These are phyloP conservation scores for Exaiptasia diaphana DNA, from an alignment of 64 coral and sea anemone genomes.

Conservation along the genomic window DNA sequence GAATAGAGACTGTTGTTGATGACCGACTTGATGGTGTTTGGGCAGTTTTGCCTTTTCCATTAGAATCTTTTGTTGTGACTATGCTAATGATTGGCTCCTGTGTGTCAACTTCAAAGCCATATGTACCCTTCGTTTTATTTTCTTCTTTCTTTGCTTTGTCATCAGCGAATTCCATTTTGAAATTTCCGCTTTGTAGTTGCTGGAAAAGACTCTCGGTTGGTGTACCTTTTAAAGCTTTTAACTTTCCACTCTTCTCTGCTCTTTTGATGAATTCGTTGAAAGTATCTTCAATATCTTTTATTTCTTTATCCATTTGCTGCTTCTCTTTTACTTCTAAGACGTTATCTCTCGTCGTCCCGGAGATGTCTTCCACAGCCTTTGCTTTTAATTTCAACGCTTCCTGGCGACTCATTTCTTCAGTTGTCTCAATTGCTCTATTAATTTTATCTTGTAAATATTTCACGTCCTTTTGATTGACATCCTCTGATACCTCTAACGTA, in stretches of 20 bases:
- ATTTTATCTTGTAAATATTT: constrained; percentile 47
- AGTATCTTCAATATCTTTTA: constrained; percentile 13
- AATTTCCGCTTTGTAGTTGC: not conserved
- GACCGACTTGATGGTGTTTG: not conserved
- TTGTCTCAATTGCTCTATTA: constrained; percentile 48
- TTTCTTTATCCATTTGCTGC: not conserved
- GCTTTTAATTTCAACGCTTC: not conserved
- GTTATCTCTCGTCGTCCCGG: constrained; percentile 25
- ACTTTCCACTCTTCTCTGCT: constrained; percentile 1
- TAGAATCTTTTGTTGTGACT: not conserved
- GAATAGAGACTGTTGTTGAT: not conserved
- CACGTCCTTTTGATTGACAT: constrained; percentile 9
- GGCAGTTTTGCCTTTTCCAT: not conserved
- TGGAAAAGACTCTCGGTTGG: not conserved
- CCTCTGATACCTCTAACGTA: not conserved
- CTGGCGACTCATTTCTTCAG: constrained; percentile 20
- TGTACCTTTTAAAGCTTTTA: not conserved
- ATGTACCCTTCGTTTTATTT: not conserved
- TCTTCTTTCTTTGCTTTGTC: not conserved
- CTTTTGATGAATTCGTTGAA: not conserved
- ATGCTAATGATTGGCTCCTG: not conserved
- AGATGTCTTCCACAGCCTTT: constrained; percentile 12
- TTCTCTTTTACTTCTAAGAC: not conserved
- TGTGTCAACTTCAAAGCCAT: not conserved
- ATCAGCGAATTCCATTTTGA: not conserved